Conservation (phyloP, 2,888 invertebrate species). For the Sminthurinus aureus region DNA sequence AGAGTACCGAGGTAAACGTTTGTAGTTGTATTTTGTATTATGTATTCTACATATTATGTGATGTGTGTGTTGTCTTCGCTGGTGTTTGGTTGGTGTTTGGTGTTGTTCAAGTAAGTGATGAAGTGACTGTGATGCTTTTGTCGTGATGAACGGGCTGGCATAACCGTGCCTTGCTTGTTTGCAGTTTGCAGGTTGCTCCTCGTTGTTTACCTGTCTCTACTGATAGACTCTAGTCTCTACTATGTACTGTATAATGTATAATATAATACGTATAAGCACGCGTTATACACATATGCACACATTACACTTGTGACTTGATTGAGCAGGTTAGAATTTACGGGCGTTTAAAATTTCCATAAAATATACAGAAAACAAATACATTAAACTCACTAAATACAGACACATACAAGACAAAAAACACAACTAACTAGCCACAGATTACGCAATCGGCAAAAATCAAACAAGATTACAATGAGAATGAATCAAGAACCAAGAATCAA, state of each 20-base stretch:
- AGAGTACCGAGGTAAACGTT: background rate
- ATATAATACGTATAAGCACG: too few species aligned
- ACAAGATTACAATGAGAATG: background rate
- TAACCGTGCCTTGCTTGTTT: background rate
- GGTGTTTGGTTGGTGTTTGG: background rate
- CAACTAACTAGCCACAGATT: background rate
- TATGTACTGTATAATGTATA: too few species aligned
- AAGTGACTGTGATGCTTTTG: conserved; percentile 10
- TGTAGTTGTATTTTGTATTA: too few species aligned
- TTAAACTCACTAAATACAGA: background rate
- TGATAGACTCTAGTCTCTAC: too few species aligned
- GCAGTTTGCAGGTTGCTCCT: background rate
- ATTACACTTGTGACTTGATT: conserved; percentile 7
- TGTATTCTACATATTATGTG: too few species aligned
- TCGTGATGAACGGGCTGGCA: conserved; percentile 19
- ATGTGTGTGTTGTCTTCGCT: background rate
- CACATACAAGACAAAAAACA: background rate
- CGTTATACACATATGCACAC: too few species aligned
- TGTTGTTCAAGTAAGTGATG: background rate
- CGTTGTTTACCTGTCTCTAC: too few species aligned
- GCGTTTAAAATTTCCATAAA: conserved; percentile 3
- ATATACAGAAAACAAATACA: background rate
- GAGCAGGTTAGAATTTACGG: conserved; percentile 27
- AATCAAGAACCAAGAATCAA: background rate
- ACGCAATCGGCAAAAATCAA: background rate